A percentile compares a stretch with the other conserved stretches of the same genome.
phyloP scores from a whole-genome alignment of 2,113 vertebrate genomes.

The Psettodes erumei region DNA sequence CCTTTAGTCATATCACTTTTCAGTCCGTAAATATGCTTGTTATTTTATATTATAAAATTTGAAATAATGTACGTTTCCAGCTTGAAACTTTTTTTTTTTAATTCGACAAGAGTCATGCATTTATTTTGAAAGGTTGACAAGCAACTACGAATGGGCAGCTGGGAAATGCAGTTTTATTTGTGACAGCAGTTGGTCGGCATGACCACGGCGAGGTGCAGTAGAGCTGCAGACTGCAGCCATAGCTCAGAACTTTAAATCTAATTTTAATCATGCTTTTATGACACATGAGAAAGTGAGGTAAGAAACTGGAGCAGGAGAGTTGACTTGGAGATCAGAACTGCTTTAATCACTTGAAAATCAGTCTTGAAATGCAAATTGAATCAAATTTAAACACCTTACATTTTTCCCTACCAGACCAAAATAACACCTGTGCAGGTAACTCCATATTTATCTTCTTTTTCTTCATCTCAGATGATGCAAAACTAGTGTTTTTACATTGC shows the following conservation, averaged over 20 bases:
- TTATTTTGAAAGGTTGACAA: slow-evolving; percentile 35
- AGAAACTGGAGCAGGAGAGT: background rate
- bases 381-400: background rate
- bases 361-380: too few relatives aligned
- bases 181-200: background rate
- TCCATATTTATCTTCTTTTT: too few relatives aligned
- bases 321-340: too few relatives aligned
- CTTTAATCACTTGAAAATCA: too few relatives aligned
- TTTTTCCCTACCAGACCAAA: background rate
- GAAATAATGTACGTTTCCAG: too few relatives aligned
- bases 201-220: slow-evolving; percentile 52
- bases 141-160: background rate
- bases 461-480: too few relatives aligned
- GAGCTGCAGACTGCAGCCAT: slow-evolving; percentile 4
- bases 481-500: too few relatives aligned
- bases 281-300: background rate
- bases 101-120: background rate
- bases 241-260: background rate
- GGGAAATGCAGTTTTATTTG: slow-evolving; percentile 52
- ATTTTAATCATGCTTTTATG: background rate
- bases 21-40: too few relatives aligned
- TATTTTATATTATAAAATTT: background rate
- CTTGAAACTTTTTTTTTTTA: too few relatives aligned
- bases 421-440: background rate
- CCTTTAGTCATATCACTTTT: background rate